Base-by-base conservation (phyloP, 2,888 invertebrate genomes). In the Rhamnusium bicolor region DNA sequence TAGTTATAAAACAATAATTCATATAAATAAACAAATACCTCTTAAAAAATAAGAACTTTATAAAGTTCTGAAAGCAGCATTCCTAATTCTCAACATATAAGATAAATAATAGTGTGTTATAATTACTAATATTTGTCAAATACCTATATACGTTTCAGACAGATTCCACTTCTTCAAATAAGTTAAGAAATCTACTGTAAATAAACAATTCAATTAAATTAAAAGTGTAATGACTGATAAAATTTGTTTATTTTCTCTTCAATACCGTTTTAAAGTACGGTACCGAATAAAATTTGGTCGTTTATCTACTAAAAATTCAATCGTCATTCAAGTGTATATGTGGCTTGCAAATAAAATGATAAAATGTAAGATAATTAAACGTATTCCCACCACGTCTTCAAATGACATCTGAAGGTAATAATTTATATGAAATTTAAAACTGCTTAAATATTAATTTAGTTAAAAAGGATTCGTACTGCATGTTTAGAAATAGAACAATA, bases 151-250 rank as follows among this genome's bases (percentile, higher is more conserved):
- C 40, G 4, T 40, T 2, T 40, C n/a, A 18, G 19, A 51, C 19
- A 19, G 19, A 19, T 54, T 58, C 6, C 16, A 7, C 19, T 61
- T 46, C 40, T 40, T 61, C 61, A 61, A 61, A 61, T 46, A 46
- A 40, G 46, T 46, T 46, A 61, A 61, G 61, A 61, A 61, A 61
- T 61, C 46, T 61, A 16, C n/a, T 12, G 46, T 58, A 58, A 46
- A 46, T 61, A 61, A 69, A 61, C 61, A 61, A 29, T 58, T 61
- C 19, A 61, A 69, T 61, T 53, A 69, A 53, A 61, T 53, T 61
- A 69, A 69, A 40, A 69, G 70, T 70, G 58, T 60, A 71, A 60
- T 51, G 60, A 71, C 71, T 58, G 71, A 71, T 71, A 66, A 65
- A 47, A 66, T 60, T 51, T 71, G 53, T 66, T 65, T 71, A 53